Evolutionary conservation across 2,888 invertebrate genomes (phyloP).

Genomic region (Tuta absoluta): DNA sequence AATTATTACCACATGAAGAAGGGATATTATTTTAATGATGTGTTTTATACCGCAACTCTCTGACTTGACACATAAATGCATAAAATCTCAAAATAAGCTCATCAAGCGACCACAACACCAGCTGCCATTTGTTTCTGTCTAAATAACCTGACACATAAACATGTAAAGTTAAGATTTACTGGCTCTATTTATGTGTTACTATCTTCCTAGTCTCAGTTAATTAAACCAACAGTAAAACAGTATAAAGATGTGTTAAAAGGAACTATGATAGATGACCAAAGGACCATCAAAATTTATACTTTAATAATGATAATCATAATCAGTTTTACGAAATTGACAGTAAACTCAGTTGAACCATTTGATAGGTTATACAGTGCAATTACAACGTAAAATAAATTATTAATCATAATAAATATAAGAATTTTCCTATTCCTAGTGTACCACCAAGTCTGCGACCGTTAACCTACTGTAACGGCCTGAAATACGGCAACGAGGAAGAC

Average conservation of each 20-base stretch:
- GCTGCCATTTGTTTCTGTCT: constrained; percentile 10
- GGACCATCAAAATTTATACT: no score
- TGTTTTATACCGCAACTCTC: neutral
- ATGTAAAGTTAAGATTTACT: neutral
- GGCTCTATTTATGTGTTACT: neutral
- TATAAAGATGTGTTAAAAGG: no score
- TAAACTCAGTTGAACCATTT: no score
- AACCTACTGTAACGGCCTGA: constrained; percentile 85
- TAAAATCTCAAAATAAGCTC: constrained; percentile 11
- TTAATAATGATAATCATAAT: no score
- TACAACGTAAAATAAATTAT: no score
- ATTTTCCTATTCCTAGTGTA: constrained; percentile 47
- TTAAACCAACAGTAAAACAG: neutral
- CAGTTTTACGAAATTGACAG: no score
- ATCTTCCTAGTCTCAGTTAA: constrained; percentile 12
- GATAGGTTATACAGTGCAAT: no score
- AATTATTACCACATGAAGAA: neutral
- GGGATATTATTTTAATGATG: constrained; percentile 4
- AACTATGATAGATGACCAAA: no score
- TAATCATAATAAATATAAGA: no score
- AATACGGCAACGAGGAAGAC: constrained; percentile 78
- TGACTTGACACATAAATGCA: neutral
- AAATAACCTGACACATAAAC: constrained; percentile 21
- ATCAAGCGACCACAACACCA: neutral
- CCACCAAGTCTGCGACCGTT: constrained; percentile 73